phyloP scores from a whole-genome alignment of 2,113 vertebrate species.

The Phrynocephalus versicolor region DNA sequence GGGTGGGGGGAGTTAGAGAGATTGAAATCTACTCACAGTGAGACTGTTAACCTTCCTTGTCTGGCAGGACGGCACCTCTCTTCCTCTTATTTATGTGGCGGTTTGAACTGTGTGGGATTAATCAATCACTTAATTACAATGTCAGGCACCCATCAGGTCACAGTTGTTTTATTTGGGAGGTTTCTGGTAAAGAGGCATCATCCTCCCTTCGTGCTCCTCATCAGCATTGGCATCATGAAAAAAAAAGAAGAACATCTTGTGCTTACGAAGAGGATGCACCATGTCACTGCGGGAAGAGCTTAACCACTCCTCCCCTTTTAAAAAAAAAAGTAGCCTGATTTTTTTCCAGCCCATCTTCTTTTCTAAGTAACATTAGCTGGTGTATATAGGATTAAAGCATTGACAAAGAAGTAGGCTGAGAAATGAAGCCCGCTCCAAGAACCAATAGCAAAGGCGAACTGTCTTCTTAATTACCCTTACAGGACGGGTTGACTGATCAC shows the following conservation, averaged over 20 bases:
- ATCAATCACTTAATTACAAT: slow-evolving; percentile 70
- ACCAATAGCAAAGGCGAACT: no score
- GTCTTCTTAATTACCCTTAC: no score
- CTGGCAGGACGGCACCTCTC: slow-evolving; percentile 53
- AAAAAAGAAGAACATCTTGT: background rate
- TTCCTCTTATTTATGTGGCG: slow-evolving; percentile 70
- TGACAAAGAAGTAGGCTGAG: no score
- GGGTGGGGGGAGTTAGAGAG: no score
- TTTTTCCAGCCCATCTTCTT: background rate
- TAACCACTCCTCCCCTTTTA: background rate
- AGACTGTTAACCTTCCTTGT: slow-evolving; percentile 72
- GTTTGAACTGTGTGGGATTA: slow-evolving; percentile 68
- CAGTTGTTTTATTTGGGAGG: slow-evolving; percentile 41
- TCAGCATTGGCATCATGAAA: background rate
- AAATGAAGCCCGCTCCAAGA: no score
- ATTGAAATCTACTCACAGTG: slow-evolving; percentile 51
- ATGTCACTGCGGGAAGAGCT: background rate
- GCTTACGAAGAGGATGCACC: background rate
- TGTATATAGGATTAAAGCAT: background rate
- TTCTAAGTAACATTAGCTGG: background rate
- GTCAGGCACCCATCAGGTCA: slow-evolving; percentile 51
- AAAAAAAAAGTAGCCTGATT: background rate
- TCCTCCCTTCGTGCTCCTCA: slow-evolving; percentile 24
- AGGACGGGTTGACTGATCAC: no score
- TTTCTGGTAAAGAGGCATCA: slow-evolving; percentile 30